Percentiles rank a stretch among this genome's conserved stretches.
Conservation (phyloP, 2,797 vertebrate species). For the Staurois parvus region DNA sequence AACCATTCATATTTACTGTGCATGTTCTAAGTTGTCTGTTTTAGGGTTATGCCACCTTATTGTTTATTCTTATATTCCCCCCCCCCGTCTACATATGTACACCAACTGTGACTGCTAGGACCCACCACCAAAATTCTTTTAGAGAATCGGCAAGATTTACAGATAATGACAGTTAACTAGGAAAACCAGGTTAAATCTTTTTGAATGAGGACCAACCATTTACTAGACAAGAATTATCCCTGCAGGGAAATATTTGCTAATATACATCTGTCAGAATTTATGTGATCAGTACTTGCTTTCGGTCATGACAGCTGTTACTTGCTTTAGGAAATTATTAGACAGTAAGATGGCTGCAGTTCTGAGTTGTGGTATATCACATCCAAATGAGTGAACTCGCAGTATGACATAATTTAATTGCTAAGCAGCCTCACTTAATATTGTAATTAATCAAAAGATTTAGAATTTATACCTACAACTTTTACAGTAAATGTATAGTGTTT, state of each 20-base stretch:
- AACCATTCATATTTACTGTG: background rate
- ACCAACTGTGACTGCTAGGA: background rate
- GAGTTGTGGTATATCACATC: background rate
- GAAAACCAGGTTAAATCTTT: background rate
- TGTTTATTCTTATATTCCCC: background rate
- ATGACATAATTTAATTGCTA: background rate
- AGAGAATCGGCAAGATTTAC: background rate
- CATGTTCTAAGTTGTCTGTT: background rate
- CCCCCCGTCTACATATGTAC: too few relatives aligned
- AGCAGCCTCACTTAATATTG: background rate
- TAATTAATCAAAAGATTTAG: background rate
- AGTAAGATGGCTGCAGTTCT: background rate
- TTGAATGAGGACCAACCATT: constrained; percentile 3
- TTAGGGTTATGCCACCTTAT: background rate
- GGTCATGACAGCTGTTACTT: constrained; percentile 1
- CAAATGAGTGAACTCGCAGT: background rate
- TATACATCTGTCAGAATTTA: constrained; percentile 23
- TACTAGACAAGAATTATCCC: constrained; percentile 21
- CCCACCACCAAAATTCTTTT: background rate
- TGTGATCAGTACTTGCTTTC: constrained; percentile 12
- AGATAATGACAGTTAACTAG: background rate
- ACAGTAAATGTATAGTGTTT: background rate
- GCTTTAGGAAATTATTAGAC: constrained; percentile 13
- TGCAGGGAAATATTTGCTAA: constrained; percentile 14
- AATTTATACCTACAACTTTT: background rate